Evolutionary conservation across 2,797 vertebrate species (phyloP).

Genomic region (Odontamblyopus rebecca): DNA sequence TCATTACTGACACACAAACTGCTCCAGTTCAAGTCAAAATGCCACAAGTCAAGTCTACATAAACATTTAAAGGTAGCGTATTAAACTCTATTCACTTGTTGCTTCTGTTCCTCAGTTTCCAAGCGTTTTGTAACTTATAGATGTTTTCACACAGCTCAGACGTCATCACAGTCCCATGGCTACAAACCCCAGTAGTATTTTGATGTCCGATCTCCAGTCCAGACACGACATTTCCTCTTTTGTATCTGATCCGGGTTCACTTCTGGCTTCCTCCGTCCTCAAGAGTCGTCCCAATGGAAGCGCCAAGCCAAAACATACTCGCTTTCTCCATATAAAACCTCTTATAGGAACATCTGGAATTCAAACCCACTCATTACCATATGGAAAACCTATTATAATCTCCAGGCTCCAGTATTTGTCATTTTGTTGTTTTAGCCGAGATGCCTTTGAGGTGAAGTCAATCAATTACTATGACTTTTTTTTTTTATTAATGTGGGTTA

Average conservation of each 20-base stretch:
- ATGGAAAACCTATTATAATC: conserved; percentile 63
- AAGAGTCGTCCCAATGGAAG: conserved; percentile 29
- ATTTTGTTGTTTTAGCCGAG: conserved; percentile 38
- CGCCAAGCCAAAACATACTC: conserved; percentile 34
- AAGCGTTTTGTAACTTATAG: too few species aligned
- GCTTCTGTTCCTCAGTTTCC: too few species aligned
- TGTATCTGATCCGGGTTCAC: conserved; percentile 59
- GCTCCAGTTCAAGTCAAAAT: too few species aligned
- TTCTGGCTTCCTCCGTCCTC: conserved; percentile 46
- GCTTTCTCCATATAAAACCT: conserved; percentile 44
- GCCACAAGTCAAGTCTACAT: too few species aligned
- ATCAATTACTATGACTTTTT: conserved; percentile 48
- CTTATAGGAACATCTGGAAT: conserved; percentile 71
- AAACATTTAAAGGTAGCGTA: too few species aligned
- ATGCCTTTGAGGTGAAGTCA: conserved; percentile 68
- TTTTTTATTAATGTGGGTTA: conserved; percentile 41
- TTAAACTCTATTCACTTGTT: too few species aligned
- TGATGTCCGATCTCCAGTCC: conserved; percentile 4
- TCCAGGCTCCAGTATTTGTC: conserved; percentile 41
- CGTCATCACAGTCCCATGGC: too few species aligned
- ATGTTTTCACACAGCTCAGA: too few species aligned
- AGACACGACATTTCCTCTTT: conserved; percentile 63
- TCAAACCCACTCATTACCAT: conserved; percentile 58
- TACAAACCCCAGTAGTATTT: too few species aligned
- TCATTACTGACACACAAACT: too few species aligned